phyloP scores from a whole-genome alignment of 2,888 invertebrate genomes.

The Carcina quercana region DNA sequence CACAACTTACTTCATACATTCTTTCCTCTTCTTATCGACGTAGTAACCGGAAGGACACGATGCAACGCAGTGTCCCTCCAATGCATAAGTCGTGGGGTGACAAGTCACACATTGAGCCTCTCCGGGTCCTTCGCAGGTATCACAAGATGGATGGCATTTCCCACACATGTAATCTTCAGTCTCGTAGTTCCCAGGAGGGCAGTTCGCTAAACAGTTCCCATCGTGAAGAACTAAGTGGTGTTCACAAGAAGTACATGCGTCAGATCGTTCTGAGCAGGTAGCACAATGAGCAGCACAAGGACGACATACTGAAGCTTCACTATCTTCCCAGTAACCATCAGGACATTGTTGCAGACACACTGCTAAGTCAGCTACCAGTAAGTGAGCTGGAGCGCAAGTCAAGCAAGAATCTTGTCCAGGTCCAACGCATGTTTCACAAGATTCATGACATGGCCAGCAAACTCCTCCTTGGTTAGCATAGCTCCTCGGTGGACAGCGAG shows the following conservation, averaged over 20 bases:
- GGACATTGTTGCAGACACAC: conserved; percentile 92
- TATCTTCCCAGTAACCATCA: conserved; percentile 90
- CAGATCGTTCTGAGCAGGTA: conserved; percentile 87
- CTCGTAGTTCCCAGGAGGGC: conserved; percentile 87
- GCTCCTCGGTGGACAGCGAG: conserved; percentile 88
- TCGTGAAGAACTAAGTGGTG: conserved; percentile 89
- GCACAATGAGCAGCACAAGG: conserved; percentile 91
- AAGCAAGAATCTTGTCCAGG: conserved; percentile 90
- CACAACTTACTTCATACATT: conserved; percentile 81
- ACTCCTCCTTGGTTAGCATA: conserved; percentile 86
- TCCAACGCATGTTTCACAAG: conserved; percentile 92
- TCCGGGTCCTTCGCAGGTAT: conserved; percentile 85
- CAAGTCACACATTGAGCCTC: conserved; percentile 89
- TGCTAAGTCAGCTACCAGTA: conserved; percentile 87
- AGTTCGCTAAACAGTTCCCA: conserved; percentile 87
- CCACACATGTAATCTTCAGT: conserved; percentile 91
- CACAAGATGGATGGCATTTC: conserved; percentile 85
- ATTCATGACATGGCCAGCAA: conserved; percentile 92
- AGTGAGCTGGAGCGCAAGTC: conserved; percentile 88
- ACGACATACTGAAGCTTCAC: conserved; percentile 83
- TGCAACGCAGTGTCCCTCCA: conserved; percentile 81
- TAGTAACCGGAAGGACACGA: conserved; percentile 84
- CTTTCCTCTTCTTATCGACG: conserved; percentile 84
- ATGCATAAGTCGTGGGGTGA: conserved; percentile 80
- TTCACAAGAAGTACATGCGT: conserved; percentile 90